Base-by-base conservation (phyloP, 2,797 vertebrate genomes). In the Rhodeus uyekii region DNA sequence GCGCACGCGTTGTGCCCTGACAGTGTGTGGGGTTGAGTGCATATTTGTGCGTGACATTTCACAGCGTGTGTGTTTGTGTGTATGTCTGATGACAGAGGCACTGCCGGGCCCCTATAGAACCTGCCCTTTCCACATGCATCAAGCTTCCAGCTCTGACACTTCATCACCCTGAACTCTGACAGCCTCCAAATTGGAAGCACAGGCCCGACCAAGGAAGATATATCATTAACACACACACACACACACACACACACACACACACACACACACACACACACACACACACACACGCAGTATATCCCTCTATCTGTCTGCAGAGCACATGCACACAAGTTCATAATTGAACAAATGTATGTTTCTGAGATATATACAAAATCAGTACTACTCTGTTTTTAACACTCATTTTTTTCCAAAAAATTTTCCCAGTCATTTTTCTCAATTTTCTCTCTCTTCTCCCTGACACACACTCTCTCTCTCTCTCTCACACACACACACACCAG, bases 131-230 rank as follows among this genome's bases (percentile, higher is more conserved):
- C 78, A 83, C 84, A 83, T 68, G 80, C 75, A 87, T 86, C 86
- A 87, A 87, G 86, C 86, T 84, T 92, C 89, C 85, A 88, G 87
- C 90, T 87, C 88, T 90, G 88, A 87, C 90, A 87, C 89, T 92
- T 86, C 85, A 87, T 87, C 81, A 91, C 88, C 88, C 91, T 87
- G 88, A 87, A 87, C 89, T 86, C 89, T 86, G 85, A 87, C 78
- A 83, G 86, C 84, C 46, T 63, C 84, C 83, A 87, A 87, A 86
- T 86, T 88, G 87, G 87, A 87, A 88, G 85, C 83, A 85, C 83
- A 84, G 83, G 78, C 83, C 76, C 87, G 87, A 84, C 85, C 63
- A 80, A 86, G 82, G 76, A 89, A 88, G 87, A 86, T 88, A 87
- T 88, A 87, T 86, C 82, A 90, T 89, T 83, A 88, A 86, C 86